phyloP scores from a whole-genome alignment of 1,140 invertebrate genomes.

The Panagrolaimus sp. region DNA sequence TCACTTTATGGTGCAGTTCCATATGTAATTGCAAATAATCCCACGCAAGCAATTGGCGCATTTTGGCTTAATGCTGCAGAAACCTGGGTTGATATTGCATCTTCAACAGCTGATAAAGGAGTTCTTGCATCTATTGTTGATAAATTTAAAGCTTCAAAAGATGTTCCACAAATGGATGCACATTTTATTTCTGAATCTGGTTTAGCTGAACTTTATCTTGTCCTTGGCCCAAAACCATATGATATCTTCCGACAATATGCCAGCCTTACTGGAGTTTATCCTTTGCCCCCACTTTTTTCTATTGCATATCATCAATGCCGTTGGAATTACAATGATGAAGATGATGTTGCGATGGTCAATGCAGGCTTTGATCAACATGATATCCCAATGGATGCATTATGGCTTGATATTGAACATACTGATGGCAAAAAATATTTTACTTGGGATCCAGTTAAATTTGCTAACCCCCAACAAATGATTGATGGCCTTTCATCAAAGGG shows the following conservation, averaged over 20 bases:
- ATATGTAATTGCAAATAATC: conserved; percentile 87
- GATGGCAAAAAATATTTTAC: conserved; percentile 77
- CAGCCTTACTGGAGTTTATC: conserved; percentile 76
- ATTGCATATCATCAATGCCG: conserved; percentile 86
- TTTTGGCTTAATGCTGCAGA: conserved; percentile 98
- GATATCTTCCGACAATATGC: conserved; percentile 84
- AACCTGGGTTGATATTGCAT: conserved; percentile 92
- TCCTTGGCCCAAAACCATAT: conserved; percentile 77
- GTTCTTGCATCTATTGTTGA: conserved; percentile 46
- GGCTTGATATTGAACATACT: conserved; percentile 98
- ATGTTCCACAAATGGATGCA: conserved; percentile 64
- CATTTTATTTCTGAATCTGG: conserved; percentile 90
- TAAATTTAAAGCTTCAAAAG: conserved; percentile 39
- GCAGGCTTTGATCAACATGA: conserved; percentile 79
- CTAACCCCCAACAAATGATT: conserved; percentile 80
- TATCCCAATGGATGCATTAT: conserved; percentile 89
- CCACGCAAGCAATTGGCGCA: conserved; percentile 72
- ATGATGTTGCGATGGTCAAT: conserved; percentile 79
- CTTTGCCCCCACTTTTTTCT: conserved; percentile 75
- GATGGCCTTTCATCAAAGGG: conserved; percentile 79
- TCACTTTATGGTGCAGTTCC: conserved; percentile 91
- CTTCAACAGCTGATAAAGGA: conserved; percentile 64
- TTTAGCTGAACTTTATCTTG: conserved; percentile 83
- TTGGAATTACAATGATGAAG: conserved; percentile 98
- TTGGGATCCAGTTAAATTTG: conserved; percentile 71